These are phyloP conservation scores for Noctilio leporinus DNA, from an alignment of 2,113 vertebrate species.

Conservation along the genomic window DNA sequence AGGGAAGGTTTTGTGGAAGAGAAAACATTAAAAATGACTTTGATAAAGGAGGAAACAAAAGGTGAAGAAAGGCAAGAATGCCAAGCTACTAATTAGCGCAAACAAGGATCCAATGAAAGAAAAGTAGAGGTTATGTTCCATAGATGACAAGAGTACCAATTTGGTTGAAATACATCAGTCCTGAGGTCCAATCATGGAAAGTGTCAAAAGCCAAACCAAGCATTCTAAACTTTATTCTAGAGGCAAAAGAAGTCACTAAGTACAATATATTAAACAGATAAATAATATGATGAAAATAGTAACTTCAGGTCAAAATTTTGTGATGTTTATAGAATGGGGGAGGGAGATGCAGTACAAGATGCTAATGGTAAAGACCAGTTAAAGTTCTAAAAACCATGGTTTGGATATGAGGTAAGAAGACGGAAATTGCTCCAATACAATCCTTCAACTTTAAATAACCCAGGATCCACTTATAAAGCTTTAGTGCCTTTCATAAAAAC, in stretches of 20 bases:
- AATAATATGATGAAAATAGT: neutral
- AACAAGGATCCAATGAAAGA: neutral
- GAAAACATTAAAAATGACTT: conserved; percentile 22
- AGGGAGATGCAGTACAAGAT: neutral
- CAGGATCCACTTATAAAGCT: neutral
- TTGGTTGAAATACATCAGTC: neutral
- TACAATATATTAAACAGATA: neutral
- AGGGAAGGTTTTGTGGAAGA: neutral
- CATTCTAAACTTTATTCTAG: conserved; percentile 10
- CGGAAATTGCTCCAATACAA: neutral
- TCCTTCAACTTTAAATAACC: conserved; percentile 22
- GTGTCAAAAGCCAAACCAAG: conserved; percentile 30
- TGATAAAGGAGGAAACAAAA: conserved; percentile 8
- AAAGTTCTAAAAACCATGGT: neutral
- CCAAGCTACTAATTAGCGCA: neutral
- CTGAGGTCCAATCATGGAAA: neutral
- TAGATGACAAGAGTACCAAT: neutral
- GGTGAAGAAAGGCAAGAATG: neutral
- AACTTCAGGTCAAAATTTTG: neutral
- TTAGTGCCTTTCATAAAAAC: conserved; percentile 1
- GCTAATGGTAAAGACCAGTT: neutral
- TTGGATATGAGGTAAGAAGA: neutral
- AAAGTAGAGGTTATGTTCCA: neutral
- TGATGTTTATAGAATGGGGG: neutral
- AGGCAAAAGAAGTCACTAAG: neutral